Evolutionary conservation across 64 coral and sea anemone genomes (phyloP).

Genomic region (Anthopleura sola): DNA sequence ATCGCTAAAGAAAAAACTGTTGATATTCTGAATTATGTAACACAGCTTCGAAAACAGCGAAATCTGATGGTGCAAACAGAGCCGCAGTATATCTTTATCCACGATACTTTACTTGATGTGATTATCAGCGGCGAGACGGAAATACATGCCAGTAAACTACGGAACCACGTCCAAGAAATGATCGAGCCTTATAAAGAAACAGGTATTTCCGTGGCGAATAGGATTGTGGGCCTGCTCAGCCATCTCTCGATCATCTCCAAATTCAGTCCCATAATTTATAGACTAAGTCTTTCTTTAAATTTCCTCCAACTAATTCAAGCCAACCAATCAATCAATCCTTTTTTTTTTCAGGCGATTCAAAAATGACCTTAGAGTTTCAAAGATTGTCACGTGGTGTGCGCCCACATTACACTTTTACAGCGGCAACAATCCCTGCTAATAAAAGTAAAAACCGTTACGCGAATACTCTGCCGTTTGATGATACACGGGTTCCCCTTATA

Average conservation of each 20-base stretch:
- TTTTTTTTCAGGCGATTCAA: not conserved
- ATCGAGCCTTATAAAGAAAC: constrained; percentile 40
- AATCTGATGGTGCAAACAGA: constrained; percentile 69
- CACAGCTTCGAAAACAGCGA: constrained; percentile 47
- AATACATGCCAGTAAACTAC: constrained; percentile 37
- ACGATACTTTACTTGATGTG: constrained; percentile 55
- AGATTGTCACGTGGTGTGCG: constrained; percentile 57
- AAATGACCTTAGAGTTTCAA: constrained; percentile 71
- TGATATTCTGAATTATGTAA: constrained; percentile 47
- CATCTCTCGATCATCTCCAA: no score
- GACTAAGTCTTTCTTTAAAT: no score
- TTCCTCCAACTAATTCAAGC: not conserved
- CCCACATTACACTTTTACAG: constrained; percentile 30
- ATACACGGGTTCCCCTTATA: constrained; percentile 15
- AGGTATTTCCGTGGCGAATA: constrained; percentile 33
- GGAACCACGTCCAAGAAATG: constrained; percentile 24
- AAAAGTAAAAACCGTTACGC: constrained; percentile 72
- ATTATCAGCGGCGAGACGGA: constrained; percentile 64
- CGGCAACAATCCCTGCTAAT: constrained; percentile 56
- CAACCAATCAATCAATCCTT: not conserved
- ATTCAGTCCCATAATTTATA: no score
- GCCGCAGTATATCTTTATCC: constrained; percentile 69
- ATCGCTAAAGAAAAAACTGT: constrained; percentile 43
- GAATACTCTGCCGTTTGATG: constrained; percentile 17
- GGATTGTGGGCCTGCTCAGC: no score